Base-by-base conservation (phyloP, 2,888 invertebrate genomes). In the Drosophila hamatofila region DNA sequence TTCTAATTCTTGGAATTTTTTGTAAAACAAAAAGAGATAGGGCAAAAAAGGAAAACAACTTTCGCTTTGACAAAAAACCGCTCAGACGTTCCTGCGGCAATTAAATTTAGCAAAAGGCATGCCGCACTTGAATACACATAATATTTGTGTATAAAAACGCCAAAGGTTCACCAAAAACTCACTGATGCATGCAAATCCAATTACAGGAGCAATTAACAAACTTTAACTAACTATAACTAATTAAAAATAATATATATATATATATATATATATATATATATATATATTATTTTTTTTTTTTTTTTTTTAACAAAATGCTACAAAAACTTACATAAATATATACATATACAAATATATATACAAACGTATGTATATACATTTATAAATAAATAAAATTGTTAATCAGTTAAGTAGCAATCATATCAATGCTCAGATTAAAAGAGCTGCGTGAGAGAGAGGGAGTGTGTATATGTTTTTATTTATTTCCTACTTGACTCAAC, bases 141-240 rank as follows among this genome's bases (percentile, higher is more conserved):
- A 73, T 72, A 86, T 75, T 75, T 75, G 33, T 16, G 70, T 78
- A 56, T 75, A 62, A 82, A 79, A 83, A 73, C 76, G 68, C 84
- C 75, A 77, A 86, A 83, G 77, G 64, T 61, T 76, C 73, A 75
- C 72, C 76, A 68, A 80, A 80, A 81, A 52, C 27, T 73, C 82
- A 89, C 71, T 72, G 89, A 90, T 76, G 91, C 91, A 80, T 72
- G 73, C 71, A 72, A 91, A 91, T 90, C 90, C 86, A 91, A 91
- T 91, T 91, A 91, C 83, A 89, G 74, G 88, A 89, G 82, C 91
- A 91, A 91, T 91, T 91, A 91, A 90, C 90, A 73, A 91, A 80
- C 71, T 79, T 83, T 80, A 91, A 91, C 91, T 88, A 90, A 91
- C 87, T 91, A 91, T 89, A 91, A 91, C 91, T 88, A 90, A 91